These are phyloP conservation scores for Axis porcinus DNA, from an alignment of 2,113 vertebrate species.

Conservation along the genomic window DNA sequence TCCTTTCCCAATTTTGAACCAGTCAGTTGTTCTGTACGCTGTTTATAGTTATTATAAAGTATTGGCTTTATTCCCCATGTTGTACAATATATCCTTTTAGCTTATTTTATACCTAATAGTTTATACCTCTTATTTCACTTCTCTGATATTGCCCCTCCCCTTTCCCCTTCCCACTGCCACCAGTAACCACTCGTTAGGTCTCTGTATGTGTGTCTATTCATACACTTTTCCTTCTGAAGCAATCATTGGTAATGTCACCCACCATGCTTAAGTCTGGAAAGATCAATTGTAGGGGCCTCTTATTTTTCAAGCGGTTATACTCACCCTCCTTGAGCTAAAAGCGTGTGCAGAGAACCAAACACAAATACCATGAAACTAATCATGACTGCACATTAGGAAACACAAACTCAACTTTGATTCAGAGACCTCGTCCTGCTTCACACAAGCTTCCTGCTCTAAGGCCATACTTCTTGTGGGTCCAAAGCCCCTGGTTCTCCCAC, in stretches of 20 bases:
- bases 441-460: background rate
- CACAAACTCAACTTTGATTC: background rate
- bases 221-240: background rate
- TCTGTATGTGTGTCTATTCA: background rate
- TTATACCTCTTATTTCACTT: background rate
- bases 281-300: background rate
- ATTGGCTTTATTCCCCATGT: background rate
- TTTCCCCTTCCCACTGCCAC: background rate
- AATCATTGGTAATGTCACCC: background rate
- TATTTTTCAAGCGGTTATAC: accelerated
- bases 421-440: background rate
- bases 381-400: background rate
- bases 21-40: background rate
- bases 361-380: background rate
- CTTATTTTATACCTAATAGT: background rate
- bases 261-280: background rate
- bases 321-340: background rate
- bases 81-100: background rate
- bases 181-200: background rate
- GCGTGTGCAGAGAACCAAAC: accelerated
- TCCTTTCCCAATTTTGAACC: background rate
- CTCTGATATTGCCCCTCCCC: background rate
- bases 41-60: background rate
- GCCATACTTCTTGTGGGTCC: background rate
- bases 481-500: background rate